Evolutionary conservation across 1,140 invertebrate genomes (phyloP), one percentile per base, ranked within the genome.

Genomic region (Nomia melanderi): DNA sequence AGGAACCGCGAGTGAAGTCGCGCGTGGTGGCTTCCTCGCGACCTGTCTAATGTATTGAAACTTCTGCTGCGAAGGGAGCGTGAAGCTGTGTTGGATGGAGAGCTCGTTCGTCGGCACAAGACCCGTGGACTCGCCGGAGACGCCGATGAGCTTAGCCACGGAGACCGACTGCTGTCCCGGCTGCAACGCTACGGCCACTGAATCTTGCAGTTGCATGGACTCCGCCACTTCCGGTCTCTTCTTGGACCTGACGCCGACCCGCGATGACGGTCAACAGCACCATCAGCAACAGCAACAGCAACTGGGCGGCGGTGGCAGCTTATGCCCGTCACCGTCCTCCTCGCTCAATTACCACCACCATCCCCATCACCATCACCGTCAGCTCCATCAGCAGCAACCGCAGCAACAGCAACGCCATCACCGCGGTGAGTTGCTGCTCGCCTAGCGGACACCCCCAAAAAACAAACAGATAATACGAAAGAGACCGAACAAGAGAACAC

Each of bases 51-150:
- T 76, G 54, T 69, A 77, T 71, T 44, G 66, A 71, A 77, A 62
- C 75, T 77, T 77, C 25, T 84, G 60, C 73, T 65, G 47, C 81
- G 89, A 93, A 87, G 93, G 93, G 81, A 93, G 93, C 81, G 90
- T 91, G 73, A 92, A 93, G 79, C 88, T 94, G 81, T 97, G 96
- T 89, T 98, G 97, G 97, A 93, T 98, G 89, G 97, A 98, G 90
- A 97, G 96, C 91, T 97, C 96, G 75, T 98, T 98, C 92, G 96
- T 98, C 78, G 95, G 97, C 78, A 96, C 95, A 81, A 95, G 96
- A 84, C 96, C 96, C 9, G 91, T 97, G 84, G 96, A 97, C 78
- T 96, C 96, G 47, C 96, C 96, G 17, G 95, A 96, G 91, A 97
- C 96, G 74, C 96, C 96, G 36, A 93, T 96, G 77, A 95, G 93